A percentile compares a stretch with the other conserved stretches of the same genome.
These are phyloP conservation scores for Lamellibrachia columna DNA, from an alignment of 2,888 invertebrate genomes.

Conservation along the genomic window DNA sequence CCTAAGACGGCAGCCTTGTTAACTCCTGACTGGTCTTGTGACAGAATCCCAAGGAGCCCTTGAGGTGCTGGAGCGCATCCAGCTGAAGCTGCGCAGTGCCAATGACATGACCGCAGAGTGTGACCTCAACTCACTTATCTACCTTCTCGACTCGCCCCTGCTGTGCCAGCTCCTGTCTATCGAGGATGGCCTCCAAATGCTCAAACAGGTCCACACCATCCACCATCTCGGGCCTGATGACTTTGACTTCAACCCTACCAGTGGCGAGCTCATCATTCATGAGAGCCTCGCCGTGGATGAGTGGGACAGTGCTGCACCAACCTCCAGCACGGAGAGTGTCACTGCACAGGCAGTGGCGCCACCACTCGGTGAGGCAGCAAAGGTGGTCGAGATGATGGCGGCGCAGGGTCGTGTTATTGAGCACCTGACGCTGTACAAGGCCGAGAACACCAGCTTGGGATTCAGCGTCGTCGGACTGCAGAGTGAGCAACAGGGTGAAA, in stretches of 20 bases:
- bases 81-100: constrained; percentile 77
- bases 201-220: constrained; percentile 70
- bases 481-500: constrained; percentile 73
- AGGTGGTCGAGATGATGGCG: constrained; percentile 53
- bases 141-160: constrained; percentile 86
- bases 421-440: constrained; percentile 73
- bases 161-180: constrained; percentile 89
- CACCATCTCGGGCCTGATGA: constrained; percentile 71
- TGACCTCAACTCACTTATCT: constrained; percentile 84
- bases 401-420: constrained; percentile 73
- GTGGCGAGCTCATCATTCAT: constrained; percentile 77
- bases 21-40: background rate
- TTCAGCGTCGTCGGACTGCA: constrained; percentile 74
- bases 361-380: background rate
- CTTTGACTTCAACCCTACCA: constrained; percentile 81
- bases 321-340: constrained; percentile 17
- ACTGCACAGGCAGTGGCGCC: background rate
- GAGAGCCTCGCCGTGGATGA: background rate
- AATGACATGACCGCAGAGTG: constrained; percentile 69
- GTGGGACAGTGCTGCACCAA: background rate
- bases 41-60: constrained; percentile 87
- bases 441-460: constrained; percentile 76
- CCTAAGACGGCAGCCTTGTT: constrained; percentile 22
- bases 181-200: constrained; percentile 87
- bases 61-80: constrained; percentile 87